Percentiles rank a stretch among this genome's conserved stretches.
phyloP scores from a whole-genome alignment of 2,797 vertebrate genomes.

The Leptatherina wallacei region DNA sequence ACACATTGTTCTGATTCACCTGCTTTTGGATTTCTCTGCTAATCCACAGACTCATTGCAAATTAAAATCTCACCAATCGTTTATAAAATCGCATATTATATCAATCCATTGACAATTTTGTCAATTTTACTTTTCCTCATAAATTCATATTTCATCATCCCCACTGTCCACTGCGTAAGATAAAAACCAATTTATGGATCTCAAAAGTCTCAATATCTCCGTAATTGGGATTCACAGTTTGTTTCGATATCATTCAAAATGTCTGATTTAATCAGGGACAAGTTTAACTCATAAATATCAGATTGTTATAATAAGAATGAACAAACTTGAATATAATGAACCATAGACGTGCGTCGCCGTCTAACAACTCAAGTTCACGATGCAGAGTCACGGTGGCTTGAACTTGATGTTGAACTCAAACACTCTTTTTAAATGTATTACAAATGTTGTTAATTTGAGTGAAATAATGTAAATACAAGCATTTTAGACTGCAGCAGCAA shows the following conservation, averaged over 20 bases:
- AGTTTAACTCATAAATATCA: conserved; percentile 11
- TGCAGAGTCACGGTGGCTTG: conserved; percentile 50
- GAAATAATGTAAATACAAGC: background rate
- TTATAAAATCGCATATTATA: conserved; percentile 5
- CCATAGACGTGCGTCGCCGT: background rate
- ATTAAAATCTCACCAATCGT: conserved; percentile 19
- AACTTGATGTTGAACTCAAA: conserved; percentile 80
- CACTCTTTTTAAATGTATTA: conserved; percentile 21
- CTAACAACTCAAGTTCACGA: conserved; percentile 68
- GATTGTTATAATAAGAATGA: background rate
- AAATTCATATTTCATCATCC: conserved; percentile 17
- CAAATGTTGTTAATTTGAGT: conserved; percentile 8
- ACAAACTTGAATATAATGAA: background rate
- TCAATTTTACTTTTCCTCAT: conserved; percentile 9
- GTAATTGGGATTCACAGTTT: background rate
- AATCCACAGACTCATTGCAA: conserved; percentile 7
- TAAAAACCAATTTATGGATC: conserved; percentile 39
- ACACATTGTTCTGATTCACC: no score
- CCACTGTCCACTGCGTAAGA: background rate
- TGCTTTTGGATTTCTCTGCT: conserved; percentile 5
- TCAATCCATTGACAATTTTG: conserved; percentile 2
- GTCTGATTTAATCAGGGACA: background rate
- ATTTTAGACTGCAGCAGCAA: background rate
- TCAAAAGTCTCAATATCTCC: conserved; percentile 31
- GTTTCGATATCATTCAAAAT: background rate